phyloP scores from a whole-genome alignment of 2,797 vertebrate species.

The Pipistrellus kuhlii region DNA sequence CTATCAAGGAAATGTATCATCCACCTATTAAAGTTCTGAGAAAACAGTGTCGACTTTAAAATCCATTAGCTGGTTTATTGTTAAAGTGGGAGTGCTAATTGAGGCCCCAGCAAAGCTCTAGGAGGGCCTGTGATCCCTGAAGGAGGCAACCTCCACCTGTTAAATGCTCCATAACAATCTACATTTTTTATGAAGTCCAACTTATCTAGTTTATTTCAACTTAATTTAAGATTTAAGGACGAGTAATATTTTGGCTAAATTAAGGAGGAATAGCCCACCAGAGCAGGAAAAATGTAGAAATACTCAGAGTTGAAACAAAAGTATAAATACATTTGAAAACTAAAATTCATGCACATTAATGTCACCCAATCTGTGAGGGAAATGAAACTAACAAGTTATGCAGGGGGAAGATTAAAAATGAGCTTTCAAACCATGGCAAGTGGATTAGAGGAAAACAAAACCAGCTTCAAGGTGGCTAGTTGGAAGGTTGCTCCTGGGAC shows the following conservation, averaged over 20 bases:
- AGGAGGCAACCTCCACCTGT: neutral
- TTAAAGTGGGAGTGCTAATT: constrained; percentile 42
- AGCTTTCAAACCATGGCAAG: neutral
- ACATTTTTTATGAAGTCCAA: neutral
- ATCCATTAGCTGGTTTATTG: constrained; percentile 50
- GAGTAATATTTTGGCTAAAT: neutral
- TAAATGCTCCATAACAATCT: neutral
- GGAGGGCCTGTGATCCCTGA: neutral
- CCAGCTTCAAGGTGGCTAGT: neutral
- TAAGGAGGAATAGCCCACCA: neutral
- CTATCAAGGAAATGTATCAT: constrained; percentile 24
- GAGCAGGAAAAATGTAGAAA: neutral
- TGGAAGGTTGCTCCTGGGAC: neutral
- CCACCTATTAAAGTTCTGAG: constrained; percentile 30
- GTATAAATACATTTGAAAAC: neutral
- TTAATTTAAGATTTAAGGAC: neutral
- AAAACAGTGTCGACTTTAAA: constrained; percentile 51
- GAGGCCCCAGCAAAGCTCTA: neutral
- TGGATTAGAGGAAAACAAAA: neutral
- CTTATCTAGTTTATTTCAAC: neutral
- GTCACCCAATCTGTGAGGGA: neutral
- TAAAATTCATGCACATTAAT: neutral
- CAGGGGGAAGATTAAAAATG: neutral
- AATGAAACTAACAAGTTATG: neutral
- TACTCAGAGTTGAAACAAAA: neutral